Percentiles rank a stretch among this genome's conserved stretches.
Evolutionary conservation across 2,888 invertebrate species (phyloP).

Genomic region (Coleophora deauratella): DNA sequence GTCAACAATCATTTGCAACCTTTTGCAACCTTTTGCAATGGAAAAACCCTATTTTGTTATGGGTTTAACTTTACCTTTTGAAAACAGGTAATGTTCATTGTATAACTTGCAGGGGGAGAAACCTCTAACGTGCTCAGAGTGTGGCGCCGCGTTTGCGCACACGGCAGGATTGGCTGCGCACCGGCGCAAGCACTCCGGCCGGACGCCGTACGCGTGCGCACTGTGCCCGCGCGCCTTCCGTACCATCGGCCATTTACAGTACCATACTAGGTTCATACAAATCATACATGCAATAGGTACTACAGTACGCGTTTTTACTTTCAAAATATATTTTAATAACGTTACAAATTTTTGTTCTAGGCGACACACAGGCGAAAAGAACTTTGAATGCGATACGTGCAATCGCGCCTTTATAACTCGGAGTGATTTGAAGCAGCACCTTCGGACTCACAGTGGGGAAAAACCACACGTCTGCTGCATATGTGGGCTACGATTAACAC

Average conservation of each 20-base stretch:
- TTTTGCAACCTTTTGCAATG: too few species aligned
- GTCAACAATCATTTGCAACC: too few species aligned
- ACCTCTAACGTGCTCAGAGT: conserved; percentile 51
- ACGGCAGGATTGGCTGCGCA: conserved; percentile 57
- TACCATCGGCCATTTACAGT: conserved; percentile 61
- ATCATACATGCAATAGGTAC: too few species aligned
- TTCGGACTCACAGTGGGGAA: conserved; percentile 51
- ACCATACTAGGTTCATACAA: conserved; percentile 54
- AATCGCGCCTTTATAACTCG: conserved; percentile 56
- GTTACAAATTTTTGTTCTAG: conserved; percentile 23
- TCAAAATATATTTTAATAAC: too few species aligned
- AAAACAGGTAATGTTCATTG: not conserved
- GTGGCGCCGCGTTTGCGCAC: conserved; percentile 58
- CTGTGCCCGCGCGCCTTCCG: conserved; percentile 58
- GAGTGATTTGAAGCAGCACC: conserved; percentile 60
- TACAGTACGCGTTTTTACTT: too few species aligned
- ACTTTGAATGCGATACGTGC: conserved; percentile 56
- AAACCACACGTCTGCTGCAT: conserved; percentile 50
- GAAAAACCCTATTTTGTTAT: too few species aligned
- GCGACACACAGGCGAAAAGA: conserved; percentile 64
- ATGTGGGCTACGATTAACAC: conserved; percentile 51
- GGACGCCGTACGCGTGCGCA: conserved; percentile 55
- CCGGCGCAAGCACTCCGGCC: conserved; percentile 57
- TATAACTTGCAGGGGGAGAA: conserved; percentile 54
- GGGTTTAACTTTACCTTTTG: too few species aligned